These are phyloP conservation scores for Limonius californicus DNA, from an alignment of 1,140 invertebrate species.

Conservation along the genomic window DNA sequence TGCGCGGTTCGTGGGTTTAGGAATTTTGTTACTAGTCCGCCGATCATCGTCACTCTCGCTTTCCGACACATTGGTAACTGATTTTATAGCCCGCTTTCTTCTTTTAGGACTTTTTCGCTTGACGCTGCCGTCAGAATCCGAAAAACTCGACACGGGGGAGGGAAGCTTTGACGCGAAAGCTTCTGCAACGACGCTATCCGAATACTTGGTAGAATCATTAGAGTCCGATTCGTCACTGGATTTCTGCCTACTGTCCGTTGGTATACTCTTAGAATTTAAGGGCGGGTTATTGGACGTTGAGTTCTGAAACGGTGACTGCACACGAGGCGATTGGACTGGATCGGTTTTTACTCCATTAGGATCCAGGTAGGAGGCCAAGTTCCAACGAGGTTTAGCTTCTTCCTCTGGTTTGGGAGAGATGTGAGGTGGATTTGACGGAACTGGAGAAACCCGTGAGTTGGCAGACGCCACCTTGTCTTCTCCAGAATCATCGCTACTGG, in stretches of 20 bases:
- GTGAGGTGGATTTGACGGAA: constrained; percentile 42
- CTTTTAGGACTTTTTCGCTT: constrained; percentile 21
- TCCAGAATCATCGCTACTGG: constrained; percentile 52
- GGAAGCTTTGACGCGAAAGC: constrained; percentile 34
- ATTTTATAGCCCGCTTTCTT: constrained; percentile 23
- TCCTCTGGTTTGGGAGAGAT: constrained; percentile 41
- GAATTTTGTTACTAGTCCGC: constrained; percentile 29
- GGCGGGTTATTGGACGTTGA: neutral
- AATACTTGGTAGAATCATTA: constrained; percentile 48
- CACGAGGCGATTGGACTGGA: constrained; percentile 15
- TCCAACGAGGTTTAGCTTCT: constrained; percentile 48
- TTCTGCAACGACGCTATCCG: constrained; percentile 49
- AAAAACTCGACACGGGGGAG: constrained; percentile 39
- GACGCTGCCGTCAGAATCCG: constrained; percentile 38
- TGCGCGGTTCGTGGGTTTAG: constrained; percentile 36
- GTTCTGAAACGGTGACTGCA: constrained; percentile 20
- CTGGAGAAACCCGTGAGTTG: constrained; percentile 14
- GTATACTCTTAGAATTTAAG: neutral
- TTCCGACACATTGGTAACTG: constrained; percentile 30
- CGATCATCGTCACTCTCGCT: constrained; percentile 38
- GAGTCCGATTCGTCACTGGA: constrained; percentile 43
- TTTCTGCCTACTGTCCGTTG: neutral
- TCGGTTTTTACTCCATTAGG: constrained; percentile 17
- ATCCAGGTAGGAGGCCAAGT: constrained; percentile 51
- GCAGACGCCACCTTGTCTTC: constrained; percentile 44